Base-by-base conservation (phyloP, 2,113 vertebrate species). In the Daubentonia madagascariensis region DNA sequence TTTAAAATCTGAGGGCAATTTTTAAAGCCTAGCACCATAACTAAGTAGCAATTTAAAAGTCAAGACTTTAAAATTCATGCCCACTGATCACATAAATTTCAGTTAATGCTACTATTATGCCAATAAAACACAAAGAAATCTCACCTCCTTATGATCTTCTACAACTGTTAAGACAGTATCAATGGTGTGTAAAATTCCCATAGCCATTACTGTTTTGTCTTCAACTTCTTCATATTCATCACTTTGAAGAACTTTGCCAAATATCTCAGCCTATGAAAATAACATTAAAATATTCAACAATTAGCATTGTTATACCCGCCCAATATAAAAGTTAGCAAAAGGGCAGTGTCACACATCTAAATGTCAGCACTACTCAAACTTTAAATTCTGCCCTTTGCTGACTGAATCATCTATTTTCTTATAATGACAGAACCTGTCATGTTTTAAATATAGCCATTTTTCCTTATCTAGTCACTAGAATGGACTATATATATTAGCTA, bases 161-260 rank as follows among this genome's bases (percentile, higher is more conserved):
- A 99, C 99, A 89, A 99, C 99, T 0, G 99, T 99, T 85, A 99
- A 98, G 94, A 99, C 99, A 86, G 99, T 99, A 96, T 99, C 99
- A 32, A 99, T 99, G 83, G 99, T 99, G 97, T 99, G 99, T 63
- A 99, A 99, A 97, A 99, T 99, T 18, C 99, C 99, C 97, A 99
- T 99, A 20, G 99, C 99, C 99, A 99, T 99, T 83, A 99, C 99
- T 0, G 99, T 99, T 98, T 99, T 99, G 97, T 99, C 99, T 94
- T 99, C 99, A 3, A 99, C 99, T 98, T 99, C 99, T 94, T 99
- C 99, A 63, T 99, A 99, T 91, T 99, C 99, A 75, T 99, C 99
- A 96, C 99, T 99, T 96, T 99, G 99, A 89, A 99, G 99, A 73
- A 99, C 99, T 97, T 99, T 99, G 87, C 99, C 99, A 98, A 99